These are phyloP conservation scores for Idaea dimidiata DNA, from an alignment of 2,888 invertebrate genomes.

Conservation along the genomic window DNA sequence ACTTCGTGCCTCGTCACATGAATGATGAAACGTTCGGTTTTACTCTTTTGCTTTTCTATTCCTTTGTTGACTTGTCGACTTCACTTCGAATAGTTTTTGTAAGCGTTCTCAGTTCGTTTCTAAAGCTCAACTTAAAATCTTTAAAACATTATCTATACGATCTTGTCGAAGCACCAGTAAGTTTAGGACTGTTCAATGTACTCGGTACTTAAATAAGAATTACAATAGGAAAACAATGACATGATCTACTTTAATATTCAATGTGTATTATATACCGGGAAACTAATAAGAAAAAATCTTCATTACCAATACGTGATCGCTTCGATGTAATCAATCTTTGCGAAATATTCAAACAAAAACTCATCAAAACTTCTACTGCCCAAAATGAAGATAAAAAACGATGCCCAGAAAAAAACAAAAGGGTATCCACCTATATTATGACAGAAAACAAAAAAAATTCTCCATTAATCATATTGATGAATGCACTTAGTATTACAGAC, in stretches of 20 bases:
- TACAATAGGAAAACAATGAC: conserved; percentile 40
- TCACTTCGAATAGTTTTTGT: conserved; percentile 67
- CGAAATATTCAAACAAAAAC: conserved; percentile 54
- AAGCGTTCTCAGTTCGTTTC: conserved; percentile 59
- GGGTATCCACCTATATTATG: conserved; percentile 40
- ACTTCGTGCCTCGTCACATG: conserved; percentile 62
- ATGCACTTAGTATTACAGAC: conserved; percentile 59
- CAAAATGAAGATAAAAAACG: conserved; percentile 46
- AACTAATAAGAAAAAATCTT: conserved; percentile 27
- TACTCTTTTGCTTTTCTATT: conserved; percentile 66
- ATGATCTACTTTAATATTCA: conserved; percentile 34
- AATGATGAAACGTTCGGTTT: conserved; percentile 70
- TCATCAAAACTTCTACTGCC: conserved; percentile 45
- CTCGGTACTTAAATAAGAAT: conserved; percentile 22
- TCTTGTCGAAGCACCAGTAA: conserved; percentile 48
- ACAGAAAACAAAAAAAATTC: conserved; percentile 47
- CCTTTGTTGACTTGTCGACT: conserved; percentile 75
- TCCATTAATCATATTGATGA: conserved; percentile 73
- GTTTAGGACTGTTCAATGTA: conserved; percentile 38
- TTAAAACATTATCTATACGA: conserved; percentile 71
- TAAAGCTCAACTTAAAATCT: conserved; percentile 62
- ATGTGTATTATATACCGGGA: conserved; percentile 27
- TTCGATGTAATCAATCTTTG: conserved; percentile 56
- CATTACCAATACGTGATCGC: conserved; percentile 43
- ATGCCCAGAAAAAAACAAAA: conserved; percentile 45